phyloP scores from a whole-genome alignment of 2,797 vertebrate species.

The Telmatherina bonti region DNA sequence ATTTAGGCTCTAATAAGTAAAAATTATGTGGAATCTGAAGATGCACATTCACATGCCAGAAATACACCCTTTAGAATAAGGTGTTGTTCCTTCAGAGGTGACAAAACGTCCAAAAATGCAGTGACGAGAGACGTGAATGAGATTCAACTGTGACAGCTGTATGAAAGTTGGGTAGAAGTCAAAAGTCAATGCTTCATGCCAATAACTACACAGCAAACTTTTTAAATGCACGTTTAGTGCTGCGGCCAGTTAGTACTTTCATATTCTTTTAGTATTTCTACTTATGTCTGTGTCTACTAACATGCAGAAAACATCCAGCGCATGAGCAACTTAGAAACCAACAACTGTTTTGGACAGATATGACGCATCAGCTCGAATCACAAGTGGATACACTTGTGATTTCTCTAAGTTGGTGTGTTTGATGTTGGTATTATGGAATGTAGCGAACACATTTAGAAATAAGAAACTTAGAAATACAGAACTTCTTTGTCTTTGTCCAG shows the following conservation, averaged over 20 bases:
- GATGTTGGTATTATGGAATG: neutral
- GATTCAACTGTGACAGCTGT: neutral
- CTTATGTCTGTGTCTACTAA: conserved; percentile 1
- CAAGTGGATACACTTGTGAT: neutral
- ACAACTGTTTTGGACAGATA: neutral
- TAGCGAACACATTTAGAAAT: conserved; percentile 4
- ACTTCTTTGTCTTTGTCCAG: conserved; percentile 64
- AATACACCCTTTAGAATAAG: neutral
- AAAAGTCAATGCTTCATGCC: neutral
- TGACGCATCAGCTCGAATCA: neutral
- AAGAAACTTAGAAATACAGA: conserved; percentile 9
- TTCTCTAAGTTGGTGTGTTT: conserved; percentile 13
- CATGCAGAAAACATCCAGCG: neutral
- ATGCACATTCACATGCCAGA: conserved; percentile 10
- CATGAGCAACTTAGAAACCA: neutral
- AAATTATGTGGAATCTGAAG: neutral
- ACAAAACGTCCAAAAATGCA: neutral
- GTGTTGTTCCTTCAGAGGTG: conserved; percentile 12
- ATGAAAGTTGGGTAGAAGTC: neutral
- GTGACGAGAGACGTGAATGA: neutral
- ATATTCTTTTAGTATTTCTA: neutral
- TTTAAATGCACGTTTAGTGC: neutral
- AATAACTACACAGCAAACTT: neutral
- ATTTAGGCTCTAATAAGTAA: conserved; percentile 30
- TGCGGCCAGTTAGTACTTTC: neutral